Conservation (phyloP, 2,113 vertebrate genomes). For the Ciconia maguari region DNA sequence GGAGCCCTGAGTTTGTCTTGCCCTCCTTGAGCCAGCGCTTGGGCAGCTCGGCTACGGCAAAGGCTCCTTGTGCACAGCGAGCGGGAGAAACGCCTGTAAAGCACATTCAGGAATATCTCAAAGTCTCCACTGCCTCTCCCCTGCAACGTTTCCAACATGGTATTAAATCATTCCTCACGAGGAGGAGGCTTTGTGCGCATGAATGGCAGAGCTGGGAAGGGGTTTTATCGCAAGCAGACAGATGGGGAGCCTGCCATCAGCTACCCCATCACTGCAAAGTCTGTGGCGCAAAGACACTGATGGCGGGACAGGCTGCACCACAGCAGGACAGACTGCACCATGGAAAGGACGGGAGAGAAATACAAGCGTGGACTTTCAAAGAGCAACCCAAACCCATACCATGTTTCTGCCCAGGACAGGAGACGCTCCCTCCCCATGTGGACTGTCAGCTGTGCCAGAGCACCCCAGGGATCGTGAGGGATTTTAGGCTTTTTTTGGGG, state of each 20-base stretch:
- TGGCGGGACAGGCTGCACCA: background rate
- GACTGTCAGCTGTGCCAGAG: background rate
- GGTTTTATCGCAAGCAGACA: background rate
- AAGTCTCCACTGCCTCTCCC: background rate
- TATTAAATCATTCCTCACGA: background rate
- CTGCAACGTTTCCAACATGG: rapidly evolving
- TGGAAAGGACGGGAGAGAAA: rapidly evolving
- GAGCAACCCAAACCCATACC: background rate
- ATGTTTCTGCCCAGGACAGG: background rate
- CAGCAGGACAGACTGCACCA: background rate
- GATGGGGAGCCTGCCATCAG: background rate
- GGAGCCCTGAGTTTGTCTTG: background rate
- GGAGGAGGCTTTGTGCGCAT: rapidly evolving
- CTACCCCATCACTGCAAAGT: no score
- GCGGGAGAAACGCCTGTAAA: rapidly evolving
- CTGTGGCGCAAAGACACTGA: rapidly evolving
- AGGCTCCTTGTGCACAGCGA: rapidly evolving
- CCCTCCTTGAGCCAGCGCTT: background rate
- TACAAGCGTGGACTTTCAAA: background rate
- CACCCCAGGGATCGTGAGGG: background rate
- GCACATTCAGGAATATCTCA: background rate
- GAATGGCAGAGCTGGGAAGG: background rate
- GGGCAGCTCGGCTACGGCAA: background rate
- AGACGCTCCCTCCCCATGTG: background rate
- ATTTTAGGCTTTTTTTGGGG: background rate